Conservation (phyloP, 2,888 invertebrate genomes). For the Rugalucina vietnamica region DNA sequence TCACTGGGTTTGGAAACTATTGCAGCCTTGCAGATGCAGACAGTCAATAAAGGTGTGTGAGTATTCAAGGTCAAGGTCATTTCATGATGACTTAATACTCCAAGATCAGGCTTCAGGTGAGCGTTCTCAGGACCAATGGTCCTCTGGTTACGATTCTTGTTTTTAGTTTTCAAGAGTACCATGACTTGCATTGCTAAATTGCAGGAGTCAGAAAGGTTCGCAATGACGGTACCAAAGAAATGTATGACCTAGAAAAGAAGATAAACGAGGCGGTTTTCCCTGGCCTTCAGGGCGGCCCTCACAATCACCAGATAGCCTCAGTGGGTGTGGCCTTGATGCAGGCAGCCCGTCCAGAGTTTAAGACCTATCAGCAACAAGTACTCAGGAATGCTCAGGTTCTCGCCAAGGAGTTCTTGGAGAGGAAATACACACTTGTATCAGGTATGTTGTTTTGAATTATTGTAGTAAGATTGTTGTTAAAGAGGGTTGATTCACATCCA, state of each 20-base stretch:
- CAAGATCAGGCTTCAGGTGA: no score
- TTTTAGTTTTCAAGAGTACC: no score
- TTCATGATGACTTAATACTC: no score
- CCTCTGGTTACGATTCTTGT: no score
- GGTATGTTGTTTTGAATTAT: conserved; percentile 75
- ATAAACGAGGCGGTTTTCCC: conserved; percentile 97
- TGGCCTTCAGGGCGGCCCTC: conserved; percentile 98
- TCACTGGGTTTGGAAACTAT: no score
- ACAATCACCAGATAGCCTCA: conserved; percentile 96
- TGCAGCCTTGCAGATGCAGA: no score
- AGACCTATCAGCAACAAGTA: conserved; percentile 92
- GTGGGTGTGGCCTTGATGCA: conserved; percentile 97
- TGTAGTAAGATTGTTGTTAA: no score
- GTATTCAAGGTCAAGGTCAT: no score
- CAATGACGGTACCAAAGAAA: conserved; percentile 92
- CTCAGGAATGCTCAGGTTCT: conserved; percentile 92
- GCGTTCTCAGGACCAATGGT: no score
- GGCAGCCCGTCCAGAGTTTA: conserved; percentile 91
- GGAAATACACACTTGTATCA: conserved; percentile 81
- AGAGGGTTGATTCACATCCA: no score
- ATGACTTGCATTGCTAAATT: no score
- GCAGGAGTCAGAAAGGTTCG: conserved; percentile 90
- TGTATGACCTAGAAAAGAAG: conserved; percentile 94
- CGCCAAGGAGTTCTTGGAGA: conserved; percentile 83
- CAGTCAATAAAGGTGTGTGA: no score